Evolutionary conservation across 1,140 invertebrate genomes (phyloP).

Genomic region (Drosophila varians): DNA sequence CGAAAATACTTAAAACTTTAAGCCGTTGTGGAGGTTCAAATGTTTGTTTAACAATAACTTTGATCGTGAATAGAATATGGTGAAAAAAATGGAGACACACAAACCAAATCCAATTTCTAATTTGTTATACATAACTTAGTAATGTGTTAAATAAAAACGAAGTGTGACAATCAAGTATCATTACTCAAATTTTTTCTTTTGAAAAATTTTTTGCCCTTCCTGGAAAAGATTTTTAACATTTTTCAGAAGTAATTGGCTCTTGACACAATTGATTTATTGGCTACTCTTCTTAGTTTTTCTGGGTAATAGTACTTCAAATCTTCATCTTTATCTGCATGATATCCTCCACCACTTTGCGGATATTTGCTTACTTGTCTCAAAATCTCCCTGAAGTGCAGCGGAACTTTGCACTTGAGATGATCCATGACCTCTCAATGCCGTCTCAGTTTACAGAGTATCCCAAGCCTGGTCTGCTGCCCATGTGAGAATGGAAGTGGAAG

Average conservation of each 20-base stretch:
- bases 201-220: background rate
- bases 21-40: background rate
- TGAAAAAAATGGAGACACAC: background rate
- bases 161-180: background rate
- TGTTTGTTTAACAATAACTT: background rate
- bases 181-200: background rate
- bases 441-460: conserved; percentile 60
- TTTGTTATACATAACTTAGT: background rate
- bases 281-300: background rate
- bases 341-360: background rate
- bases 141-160: background rate
- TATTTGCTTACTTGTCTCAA: background rate
- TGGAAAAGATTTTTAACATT: background rate
- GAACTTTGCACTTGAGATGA: conserved; percentile 60
- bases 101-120: background rate
- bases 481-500: conserved; percentile 42
- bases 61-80: background rate
- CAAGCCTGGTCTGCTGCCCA: conserved; percentile 27
- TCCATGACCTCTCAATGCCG: conserved; percentile 36
- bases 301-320: background rate
- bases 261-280: background rate
- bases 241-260: background rate
- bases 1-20: background rate
- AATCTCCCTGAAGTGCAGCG: conserved; percentile 54
- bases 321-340: background rate